phyloP scores from a whole-genome alignment of 1,140 invertebrate species.

The Drosophila quadrilineata region DNA sequence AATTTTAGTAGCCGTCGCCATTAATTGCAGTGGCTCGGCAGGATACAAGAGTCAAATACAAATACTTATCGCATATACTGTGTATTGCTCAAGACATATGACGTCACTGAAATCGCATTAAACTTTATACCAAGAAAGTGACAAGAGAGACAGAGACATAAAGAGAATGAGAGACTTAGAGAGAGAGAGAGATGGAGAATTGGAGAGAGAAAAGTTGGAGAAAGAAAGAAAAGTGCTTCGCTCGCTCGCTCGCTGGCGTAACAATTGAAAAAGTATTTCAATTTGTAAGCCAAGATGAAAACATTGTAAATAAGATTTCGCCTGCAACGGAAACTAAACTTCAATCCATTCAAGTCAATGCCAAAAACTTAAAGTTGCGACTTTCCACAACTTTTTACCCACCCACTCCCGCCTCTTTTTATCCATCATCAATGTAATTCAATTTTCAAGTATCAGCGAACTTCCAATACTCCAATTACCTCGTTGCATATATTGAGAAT shows the following conservation, averaged over 20 bases:
- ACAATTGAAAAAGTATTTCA: slow-evolving; percentile 67
- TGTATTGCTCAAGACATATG: too few species aligned
- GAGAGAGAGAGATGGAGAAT: too few species aligned
- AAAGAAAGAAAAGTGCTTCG: too few species aligned
- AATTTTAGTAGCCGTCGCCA: slow-evolving; percentile 53
- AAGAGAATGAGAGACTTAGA: too few species aligned
- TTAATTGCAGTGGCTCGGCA: slow-evolving; percentile 50
- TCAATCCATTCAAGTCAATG: slow-evolving; percentile 25
- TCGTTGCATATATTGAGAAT: neutral
- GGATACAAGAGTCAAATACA: neutral
- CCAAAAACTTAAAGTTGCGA: slow-evolving; percentile 15
- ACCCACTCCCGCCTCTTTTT: too few species aligned
- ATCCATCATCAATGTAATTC: slow-evolving; percentile 5
- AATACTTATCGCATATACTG: neutral
- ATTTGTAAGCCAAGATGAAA: slow-evolving; percentile 43
- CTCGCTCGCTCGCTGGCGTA: neutral
- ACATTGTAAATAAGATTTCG: slow-evolving; percentile 44
- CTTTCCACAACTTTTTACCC: too few species aligned
- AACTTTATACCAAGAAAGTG: slow-evolving; percentile 36
- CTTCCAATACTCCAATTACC: neutral
- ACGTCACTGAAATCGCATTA: slow-evolving; percentile 3
- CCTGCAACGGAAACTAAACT: slow-evolving; percentile 6
- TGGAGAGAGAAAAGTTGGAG: slow-evolving; percentile 27
- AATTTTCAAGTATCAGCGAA: slow-evolving; percentile 6
- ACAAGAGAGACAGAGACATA: too few species aligned